Base-by-base conservation (phyloP, 2,888 invertebrate genomes). In the Spodoptera exigua region DNA sequence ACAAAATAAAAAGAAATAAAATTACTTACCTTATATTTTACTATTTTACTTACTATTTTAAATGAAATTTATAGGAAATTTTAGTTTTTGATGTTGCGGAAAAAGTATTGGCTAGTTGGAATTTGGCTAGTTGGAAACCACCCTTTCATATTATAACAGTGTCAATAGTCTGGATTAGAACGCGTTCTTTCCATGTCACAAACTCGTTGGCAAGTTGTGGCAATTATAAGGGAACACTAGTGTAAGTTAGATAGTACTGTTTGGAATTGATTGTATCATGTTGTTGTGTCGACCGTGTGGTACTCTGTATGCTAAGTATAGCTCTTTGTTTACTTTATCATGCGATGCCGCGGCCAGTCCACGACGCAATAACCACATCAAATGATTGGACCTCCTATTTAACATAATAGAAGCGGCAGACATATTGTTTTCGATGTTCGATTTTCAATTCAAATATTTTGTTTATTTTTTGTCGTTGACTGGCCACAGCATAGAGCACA, bases 241-340 rank as follows among this genome's bases (percentile, higher is more conserved):
- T 43, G 18, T 76, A 73, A 76, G 74, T 71, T 78, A 78, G 68
- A 56, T 69, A 11, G 63, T 79, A 83, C 51, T 70, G 69, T 79
- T 79, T 79, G 78, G 82, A 81, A 73, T 74, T 83, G 79, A 69
- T 60, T 78, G 78, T 78, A 66, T 71, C 40, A 51, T 61, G 64
- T 66, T 69, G 71, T 79, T 76, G 63, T 75, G 72, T 76, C 82
- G 76, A 68, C 79, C 75, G 86, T 86, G 88, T 88, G 87, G 85
- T 88, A 86, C 81, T 84, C 82, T 70, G 80, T 83, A 83, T 88
- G 87, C 84, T 87, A 81, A 74, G 70, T 75, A 75, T 74, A 79
- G 76, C 82, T 75, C 70, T 83, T 62, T 75, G 76, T 66, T 74
- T 74, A 62, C 71, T 79, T 74, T 65, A 57, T 68, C 70, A 56